Evolutionary conservation across 2,797 vertebrate genomes (phyloP).

Genomic region (Nannoperca australis): DNA sequence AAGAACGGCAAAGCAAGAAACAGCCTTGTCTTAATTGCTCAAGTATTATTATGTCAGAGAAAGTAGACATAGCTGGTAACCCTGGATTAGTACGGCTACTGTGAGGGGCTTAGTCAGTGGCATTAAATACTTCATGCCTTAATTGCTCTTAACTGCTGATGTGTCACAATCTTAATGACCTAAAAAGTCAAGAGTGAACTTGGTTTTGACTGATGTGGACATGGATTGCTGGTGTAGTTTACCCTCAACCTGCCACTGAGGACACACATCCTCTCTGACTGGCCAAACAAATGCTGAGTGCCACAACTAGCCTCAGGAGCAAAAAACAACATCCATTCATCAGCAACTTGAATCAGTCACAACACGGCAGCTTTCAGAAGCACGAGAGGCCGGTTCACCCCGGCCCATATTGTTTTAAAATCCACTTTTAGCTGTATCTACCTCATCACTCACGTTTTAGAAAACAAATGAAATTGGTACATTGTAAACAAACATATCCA

Average conservation of each 20-base stretch:
- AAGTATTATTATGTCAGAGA: constrained; percentile 27
- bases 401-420: constrained; percentile 37
- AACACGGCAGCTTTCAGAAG: constrained; percentile 36
- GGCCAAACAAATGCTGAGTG: constrained; percentile 52
- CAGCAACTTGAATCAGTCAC: constrained; percentile 52
- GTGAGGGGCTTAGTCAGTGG: constrained; percentile 26
- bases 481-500: constrained; percentile 63
- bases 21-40: constrained; percentile 11
- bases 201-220: constrained; percentile 7
- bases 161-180: constrained; percentile 13
- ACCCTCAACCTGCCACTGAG: constrained; percentile 16
- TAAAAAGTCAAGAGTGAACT: constrained; percentile 2
- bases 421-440: constrained; percentile 40
- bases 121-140: constrained; percentile 21
- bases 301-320: constrained; percentile 41
- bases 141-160: constrained; percentile 24
- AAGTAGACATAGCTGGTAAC: constrained; percentile 29
- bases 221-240: constrained; percentile 3
- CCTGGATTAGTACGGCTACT: constrained; percentile 25
- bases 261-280: constrained; percentile 47
- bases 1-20: constrained; percentile 10
- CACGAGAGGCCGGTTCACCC: constrained; percentile 8
- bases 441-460: constrained; percentile 32
- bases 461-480: constrained; percentile 37
- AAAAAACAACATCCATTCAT: constrained; percentile 49